phyloP scores from a whole-genome alignment of 2,113 vertebrate species.

The Trichomycterus rosablanca region DNA sequence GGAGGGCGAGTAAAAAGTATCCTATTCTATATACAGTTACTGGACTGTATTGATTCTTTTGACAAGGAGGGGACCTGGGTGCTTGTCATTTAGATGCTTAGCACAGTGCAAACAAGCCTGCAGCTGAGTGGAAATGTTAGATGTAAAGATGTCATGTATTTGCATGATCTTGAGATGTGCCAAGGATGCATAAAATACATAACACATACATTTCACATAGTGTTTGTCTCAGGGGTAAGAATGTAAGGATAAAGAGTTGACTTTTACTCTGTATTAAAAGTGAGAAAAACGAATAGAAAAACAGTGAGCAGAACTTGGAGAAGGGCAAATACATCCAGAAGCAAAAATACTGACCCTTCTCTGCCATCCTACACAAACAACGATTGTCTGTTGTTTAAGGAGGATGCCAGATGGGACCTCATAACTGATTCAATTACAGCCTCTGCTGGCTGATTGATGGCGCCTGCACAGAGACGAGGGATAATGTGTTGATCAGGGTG shows the following conservation, averaged over 20 bases:
- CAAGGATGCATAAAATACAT: constrained; percentile 19
- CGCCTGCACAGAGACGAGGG: no score
- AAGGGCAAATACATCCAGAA: background rate
- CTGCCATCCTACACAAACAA: no score
- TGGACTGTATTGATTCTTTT: constrained; percentile 29
- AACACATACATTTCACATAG: background rate
- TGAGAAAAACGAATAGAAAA: constrained; percentile 23
- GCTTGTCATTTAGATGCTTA: no score
- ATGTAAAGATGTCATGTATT: constrained; percentile 24
- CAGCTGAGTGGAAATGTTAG: background rate
- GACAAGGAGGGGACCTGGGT: constrained; percentile 11
- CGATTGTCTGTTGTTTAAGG: no score
- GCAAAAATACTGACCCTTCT: background rate
- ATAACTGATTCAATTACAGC: no score
- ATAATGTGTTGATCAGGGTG: no score
- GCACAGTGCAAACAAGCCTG: background rate
- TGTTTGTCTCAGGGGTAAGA: constrained; percentile 20
- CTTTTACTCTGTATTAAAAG: background rate
- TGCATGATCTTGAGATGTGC: constrained; percentile 48
- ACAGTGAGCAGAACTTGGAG: constrained; percentile 8
- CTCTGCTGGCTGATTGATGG: no score
- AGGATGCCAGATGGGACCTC: no score
- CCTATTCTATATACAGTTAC: constrained; percentile 3
- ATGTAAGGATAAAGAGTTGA: constrained; percentile 22
- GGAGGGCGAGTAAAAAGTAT: constrained; percentile 10